Conservation (phyloP, 2,888 invertebrate genomes). For the Lycaena phlaeas region DNA sequence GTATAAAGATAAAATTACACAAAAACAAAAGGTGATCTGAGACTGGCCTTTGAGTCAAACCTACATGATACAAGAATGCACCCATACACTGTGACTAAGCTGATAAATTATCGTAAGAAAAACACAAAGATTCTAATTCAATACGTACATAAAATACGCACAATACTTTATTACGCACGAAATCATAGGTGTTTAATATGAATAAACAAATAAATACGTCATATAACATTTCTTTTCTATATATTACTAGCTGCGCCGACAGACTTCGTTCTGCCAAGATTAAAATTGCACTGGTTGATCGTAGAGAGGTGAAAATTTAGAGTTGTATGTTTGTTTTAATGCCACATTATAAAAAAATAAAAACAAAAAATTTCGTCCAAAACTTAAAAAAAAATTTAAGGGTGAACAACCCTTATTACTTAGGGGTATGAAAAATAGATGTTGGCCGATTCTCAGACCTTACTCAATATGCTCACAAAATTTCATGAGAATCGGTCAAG, state of each 20-base stretch:
- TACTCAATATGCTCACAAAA: too few relatives aligned
- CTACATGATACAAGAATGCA: conserved; percentile 4
- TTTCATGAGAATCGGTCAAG: too few relatives aligned
- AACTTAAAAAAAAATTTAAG: too few relatives aligned
- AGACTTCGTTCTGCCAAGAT: too few relatives aligned
- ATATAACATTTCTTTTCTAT: background rate
- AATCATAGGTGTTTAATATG: background rate
- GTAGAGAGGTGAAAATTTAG: too few relatives aligned
- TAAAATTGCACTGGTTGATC: too few relatives aligned
- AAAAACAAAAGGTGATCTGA: conserved; percentile 2
- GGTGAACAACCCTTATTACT: background rate
- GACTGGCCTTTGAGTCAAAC: background rate
- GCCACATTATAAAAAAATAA: too few relatives aligned
- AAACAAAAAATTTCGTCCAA: too few relatives aligned
- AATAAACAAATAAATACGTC: background rate
- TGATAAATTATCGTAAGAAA: background rate
- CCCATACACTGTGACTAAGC: background rate
- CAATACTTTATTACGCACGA: background rate
- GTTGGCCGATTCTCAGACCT: too few relatives aligned
- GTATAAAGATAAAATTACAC: background rate
- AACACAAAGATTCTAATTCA: conserved; percentile 4
- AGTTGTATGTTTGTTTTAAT: too few relatives aligned
- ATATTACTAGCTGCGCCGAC: too few relatives aligned
- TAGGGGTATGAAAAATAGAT: background rate
- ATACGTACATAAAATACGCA: background rate